These are phyloP conservation scores for Idaea biselata DNA, from an alignment of 2,888 invertebrate species.

Conservation along the genomic window DNA sequence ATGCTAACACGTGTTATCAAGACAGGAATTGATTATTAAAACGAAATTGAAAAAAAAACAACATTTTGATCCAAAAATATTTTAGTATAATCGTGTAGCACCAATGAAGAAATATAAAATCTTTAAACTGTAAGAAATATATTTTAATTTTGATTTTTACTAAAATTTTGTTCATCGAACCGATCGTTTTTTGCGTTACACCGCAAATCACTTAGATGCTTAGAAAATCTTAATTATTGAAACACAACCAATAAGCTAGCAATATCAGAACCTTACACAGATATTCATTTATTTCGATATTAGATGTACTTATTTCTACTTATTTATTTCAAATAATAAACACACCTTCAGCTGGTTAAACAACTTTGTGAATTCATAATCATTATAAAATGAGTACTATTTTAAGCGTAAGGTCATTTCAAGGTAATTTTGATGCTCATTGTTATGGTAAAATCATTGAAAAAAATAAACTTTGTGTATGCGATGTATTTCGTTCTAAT, in stretches of 20 bases:
- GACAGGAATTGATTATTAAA: no score
- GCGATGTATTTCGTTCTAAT: background rate
- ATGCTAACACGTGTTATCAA: no score
- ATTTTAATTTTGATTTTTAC: no score
- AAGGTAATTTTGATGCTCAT: background rate
- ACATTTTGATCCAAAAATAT: no score
- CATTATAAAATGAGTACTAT: background rate
- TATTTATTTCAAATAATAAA: background rate
- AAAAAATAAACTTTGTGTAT: background rate
- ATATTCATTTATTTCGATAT: background rate
- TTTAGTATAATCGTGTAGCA: no score
- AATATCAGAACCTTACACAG: background rate
- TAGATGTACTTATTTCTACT: background rate
- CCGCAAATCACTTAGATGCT: no score
- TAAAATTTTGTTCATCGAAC: no score
- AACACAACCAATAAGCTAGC: background rate
- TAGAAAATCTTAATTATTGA: no score
- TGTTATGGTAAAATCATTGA: background rate
- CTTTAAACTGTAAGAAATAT: no score
- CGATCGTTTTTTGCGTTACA: no score
- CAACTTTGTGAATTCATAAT: slow-evolving; percentile 1
- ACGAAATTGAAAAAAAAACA: no score
- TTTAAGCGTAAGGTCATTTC: background rate
- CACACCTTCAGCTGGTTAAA: background rate
- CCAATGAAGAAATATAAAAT: no score